Base-by-base conservation (phyloP, 2,888 invertebrate species). In the Philaethria dido region DNA sequence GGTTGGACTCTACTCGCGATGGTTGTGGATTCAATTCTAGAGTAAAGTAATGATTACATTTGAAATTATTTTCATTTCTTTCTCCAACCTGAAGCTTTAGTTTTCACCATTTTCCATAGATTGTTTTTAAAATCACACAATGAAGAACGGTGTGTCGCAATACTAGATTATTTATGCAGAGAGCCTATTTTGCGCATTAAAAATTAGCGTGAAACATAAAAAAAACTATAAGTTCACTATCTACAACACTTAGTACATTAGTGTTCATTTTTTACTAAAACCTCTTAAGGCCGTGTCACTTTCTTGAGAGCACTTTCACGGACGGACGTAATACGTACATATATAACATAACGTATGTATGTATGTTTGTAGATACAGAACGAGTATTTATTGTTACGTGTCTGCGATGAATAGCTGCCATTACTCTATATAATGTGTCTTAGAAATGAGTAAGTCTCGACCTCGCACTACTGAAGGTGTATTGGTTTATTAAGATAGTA, bases 261-360 rank as follows among this genome's bases (percentile, higher is more conserved):
- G 13, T 18, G 22, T n/a, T n/a, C n/a, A n/a, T 9, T 67, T 67
- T 75, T 71, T 69, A 4, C 68, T 69, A 14, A 55, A 60, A 44
- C 66, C 69, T 66, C 68, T 69, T 73, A 73, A 70, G 72, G 73
- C 64, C 63, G 64, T 66, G 72, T 68, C 70, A 71, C 74, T 74
- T 74, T 74, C 75, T 72, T 69, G 62, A 71, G 73, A 74, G 69
- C 72, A 75, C 74, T 76, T 76, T 77, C 76, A 69, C 71, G 67
- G 47, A 55, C 55, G 25, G 55, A 61, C 69, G 72, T 71, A 69
- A 72, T 65, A 62, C 29, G 20, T 59, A 22, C 48, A n/a, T 50
- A n/a, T 44, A 18, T 50, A 25, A 50, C n/a, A 48, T n/a, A 9
- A n/a, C n/a, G 42, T 42, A 44, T 44, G 1, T 16, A 16, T 44